Conservation (phyloP, 2,113 vertebrate genomes). For the Psophia crepitans region DNA sequence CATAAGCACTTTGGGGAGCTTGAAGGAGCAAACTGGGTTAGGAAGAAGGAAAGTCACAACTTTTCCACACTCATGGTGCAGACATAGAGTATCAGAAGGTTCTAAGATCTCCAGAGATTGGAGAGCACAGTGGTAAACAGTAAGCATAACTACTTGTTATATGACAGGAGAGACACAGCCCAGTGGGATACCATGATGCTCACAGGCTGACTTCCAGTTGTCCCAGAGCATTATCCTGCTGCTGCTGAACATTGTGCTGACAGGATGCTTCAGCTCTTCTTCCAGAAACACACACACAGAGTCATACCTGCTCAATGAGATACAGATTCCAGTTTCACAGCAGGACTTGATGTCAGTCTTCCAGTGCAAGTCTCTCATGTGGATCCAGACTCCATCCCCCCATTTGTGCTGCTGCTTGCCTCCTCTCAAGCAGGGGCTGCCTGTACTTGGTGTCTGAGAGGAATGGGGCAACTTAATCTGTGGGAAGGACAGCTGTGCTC, state of each 20-base stretch:
- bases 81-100: background rate
- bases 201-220: background rate
- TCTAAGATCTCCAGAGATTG: background rate
- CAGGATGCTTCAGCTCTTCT: background rate
- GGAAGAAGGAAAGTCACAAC: background rate
- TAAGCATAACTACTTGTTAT: background rate
- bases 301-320: background rate
- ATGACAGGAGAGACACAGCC: background rate
- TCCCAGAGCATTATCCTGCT: background rate
- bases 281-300: background rate
- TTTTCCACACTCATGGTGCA: background rate
- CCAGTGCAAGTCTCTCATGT: background rate
- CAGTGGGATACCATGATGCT: background rate
- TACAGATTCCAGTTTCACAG: background rate
- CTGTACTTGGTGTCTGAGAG: background rate
- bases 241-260: background rate
- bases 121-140: background rate
- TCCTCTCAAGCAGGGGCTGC: background rate
- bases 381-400: background rate
- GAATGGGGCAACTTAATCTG: background rate
- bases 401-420: background rate
- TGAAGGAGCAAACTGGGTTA: background rate
- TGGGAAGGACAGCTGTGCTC: background rate
- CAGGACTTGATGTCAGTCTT: background rate
- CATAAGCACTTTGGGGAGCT: background rate